These are phyloP conservation scores for Leucosticte australis DNA, from an alignment of 2,113 vertebrate genomes.

Conservation along the genomic window DNA sequence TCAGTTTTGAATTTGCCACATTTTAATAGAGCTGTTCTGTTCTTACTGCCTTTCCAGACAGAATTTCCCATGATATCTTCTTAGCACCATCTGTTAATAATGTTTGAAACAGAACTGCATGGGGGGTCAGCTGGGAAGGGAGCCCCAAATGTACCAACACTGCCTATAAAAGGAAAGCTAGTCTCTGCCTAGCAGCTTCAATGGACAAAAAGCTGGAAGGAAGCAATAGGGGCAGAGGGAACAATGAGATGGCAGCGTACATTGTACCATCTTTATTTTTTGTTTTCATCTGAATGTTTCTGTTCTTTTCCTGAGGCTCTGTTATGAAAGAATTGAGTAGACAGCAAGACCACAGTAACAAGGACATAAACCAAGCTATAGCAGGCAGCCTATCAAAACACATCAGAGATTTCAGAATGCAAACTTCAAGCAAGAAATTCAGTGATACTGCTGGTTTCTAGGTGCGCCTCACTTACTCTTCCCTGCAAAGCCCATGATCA, in stretches of 20 bases:
- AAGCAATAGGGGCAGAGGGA: neutral
- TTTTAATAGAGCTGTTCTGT: neutral
- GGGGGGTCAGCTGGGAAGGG: neutral
- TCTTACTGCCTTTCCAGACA: neutral
- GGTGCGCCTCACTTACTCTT: neutral
- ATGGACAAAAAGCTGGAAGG: neutral
- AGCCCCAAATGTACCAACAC: neutral
- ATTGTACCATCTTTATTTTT: neutral
- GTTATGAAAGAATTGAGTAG: constrained; percentile 15
- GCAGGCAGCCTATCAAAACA: constrained; percentile 6
- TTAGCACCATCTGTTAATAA: neutral
- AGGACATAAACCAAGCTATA: neutral
- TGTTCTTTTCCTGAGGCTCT: constrained; percentile 16
- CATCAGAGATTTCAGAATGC: neutral
- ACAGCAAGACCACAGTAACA: neutral
- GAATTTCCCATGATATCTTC: neutral
- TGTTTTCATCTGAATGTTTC: neutral
- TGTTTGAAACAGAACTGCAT: neutral
- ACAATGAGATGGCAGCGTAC: neutral
- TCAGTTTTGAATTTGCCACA: neutral
- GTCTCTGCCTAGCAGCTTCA: neutral
- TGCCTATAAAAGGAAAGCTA: neutral
- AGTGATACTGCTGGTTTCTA: neutral
- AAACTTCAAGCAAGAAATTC: neutral
- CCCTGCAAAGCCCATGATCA: neutral